Conservation (phyloP, 2,113 vertebrate genomes). For the Chaetodon auriga region DNA sequence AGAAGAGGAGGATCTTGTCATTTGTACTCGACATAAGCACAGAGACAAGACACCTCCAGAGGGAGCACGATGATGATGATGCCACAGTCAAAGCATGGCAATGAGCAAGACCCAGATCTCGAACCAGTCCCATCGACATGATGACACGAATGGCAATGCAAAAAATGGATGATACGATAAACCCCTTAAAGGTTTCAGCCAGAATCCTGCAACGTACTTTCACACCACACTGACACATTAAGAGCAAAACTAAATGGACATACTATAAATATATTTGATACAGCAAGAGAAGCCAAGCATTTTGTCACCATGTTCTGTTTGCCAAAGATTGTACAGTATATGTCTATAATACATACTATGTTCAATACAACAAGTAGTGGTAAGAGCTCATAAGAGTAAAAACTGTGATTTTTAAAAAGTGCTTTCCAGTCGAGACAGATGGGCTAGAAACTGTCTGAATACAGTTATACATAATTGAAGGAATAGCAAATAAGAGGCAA, state of each 20-base stretch:
- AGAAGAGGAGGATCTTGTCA: slow-evolving; percentile 21
- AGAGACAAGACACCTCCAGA: slow-evolving; percentile 34
- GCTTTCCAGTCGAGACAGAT: too few species aligned
- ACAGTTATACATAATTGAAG: too few species aligned
- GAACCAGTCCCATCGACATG: slow-evolving; percentile 17
- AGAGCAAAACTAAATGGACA: too few species aligned
- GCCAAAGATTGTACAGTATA: too few species aligned
- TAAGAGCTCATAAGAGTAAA: too few species aligned
- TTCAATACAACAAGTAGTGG: background rate
- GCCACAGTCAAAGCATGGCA: slow-evolving; percentile 30
- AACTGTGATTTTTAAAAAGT: too few species aligned
- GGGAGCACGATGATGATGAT: slow-evolving; percentile 40
- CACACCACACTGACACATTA: too few species aligned
- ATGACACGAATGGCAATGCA: slow-evolving; percentile 36
- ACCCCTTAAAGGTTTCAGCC: slow-evolving; percentile 8
- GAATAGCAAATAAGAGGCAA: too few species aligned
- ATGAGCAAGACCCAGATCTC: slow-evolving; percentile 36
- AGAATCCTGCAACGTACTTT: background rate
- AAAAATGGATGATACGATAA: slow-evolving; percentile 7
- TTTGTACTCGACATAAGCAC: slow-evolving; percentile 22
- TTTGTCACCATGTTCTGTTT: too few species aligned
- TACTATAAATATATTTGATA: too few species aligned
- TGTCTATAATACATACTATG: background rate
- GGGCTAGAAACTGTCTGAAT: too few species aligned
- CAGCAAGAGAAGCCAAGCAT: too few species aligned